Evolutionary conservation across 2,113 vertebrate genomes (phyloP), one percentile per base, ranked within the genome.

Genomic region (Etia nguti): DNA sequence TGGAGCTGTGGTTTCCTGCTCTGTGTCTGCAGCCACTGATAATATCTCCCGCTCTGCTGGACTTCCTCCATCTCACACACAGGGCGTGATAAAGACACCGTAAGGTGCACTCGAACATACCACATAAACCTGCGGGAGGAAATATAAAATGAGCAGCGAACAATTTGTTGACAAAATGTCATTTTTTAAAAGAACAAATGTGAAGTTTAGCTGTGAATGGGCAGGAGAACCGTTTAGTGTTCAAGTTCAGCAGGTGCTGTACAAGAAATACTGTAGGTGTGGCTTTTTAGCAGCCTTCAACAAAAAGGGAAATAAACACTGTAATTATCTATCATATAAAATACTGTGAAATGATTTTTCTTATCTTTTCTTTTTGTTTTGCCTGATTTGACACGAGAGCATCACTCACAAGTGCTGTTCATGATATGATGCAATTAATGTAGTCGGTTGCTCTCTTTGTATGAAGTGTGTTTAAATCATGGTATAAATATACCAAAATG

Each of bases 1-100:
- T 92, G 88, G 70, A 84, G 62, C 16, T 93, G 93, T 86, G 93
- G 92, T 94, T 94, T 94, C 93, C 93, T 94, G 90, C 86, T 77
- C 18, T 13, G 82, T 4, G 85, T 92, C 90, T 94, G 94, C 87
- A 90, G 88, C 5, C 52, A 22, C 83, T 86, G 92, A 94, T 94
- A 93, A 65, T 70, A 92, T 93, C 93, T 81, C 11, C 6, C 55
- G 85, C 81, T 22, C 87, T 89, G 88, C 83, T 89, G 91, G 87
- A 90, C 93, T 92, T 93, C 92, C 92, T 92, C 77, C 83, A 56
- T 13, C 50, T 15, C 80, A 16, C 48, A 18, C 79, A 82, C 6
- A 3, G 26, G 68, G 68, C 6, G 68, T 48, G 68, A 75, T 75
- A 75, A 75, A 65, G 86, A 80, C 70, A 57, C 80, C 46, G 73